phyloP scores from a whole-genome alignment of 2,888 invertebrate species.

The Cosmia pyralina region DNA sequence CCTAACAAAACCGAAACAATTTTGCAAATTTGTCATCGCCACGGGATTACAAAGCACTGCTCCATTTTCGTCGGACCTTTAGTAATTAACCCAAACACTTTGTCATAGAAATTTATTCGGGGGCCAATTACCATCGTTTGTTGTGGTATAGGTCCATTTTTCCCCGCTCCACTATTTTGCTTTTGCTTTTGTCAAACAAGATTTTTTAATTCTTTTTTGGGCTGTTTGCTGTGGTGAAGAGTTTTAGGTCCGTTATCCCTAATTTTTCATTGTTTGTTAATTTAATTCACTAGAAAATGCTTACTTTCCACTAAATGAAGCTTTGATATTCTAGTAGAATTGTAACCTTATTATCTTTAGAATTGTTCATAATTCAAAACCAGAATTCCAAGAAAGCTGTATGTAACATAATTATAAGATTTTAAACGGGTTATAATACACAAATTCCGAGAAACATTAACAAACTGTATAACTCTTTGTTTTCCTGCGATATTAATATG shows the following conservation, averaged over 20 bases:
- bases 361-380: slow-evolving; percentile 8
- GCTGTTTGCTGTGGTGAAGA: background rate
- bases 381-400: slow-evolving; percentile 1
- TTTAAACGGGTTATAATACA: slow-evolving; percentile 39
- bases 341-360: background rate
- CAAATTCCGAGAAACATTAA: slow-evolving; percentile 34
- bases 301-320: background rate
- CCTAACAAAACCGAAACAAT: slow-evolving; percentile 70
- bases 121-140: slow-evolving; percentile 60
- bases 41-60: slow-evolving; percentile 68
- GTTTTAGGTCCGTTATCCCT: background rate
- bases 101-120: slow-evolving; percentile 65
- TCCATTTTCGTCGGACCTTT: slow-evolving; percentile 65
- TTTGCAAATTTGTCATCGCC: slow-evolving; percentile 70
- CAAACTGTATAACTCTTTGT: slow-evolving; percentile 42
- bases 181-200: slow-evolving; percentile 17
- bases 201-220: background rate
- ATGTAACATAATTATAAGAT: slow-evolving; percentile 15
- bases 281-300: background rate
- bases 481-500: slow-evolving; percentile 53
- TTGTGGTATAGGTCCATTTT: slow-evolving; percentile 51
- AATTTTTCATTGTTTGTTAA: background rate
- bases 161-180: slow-evolving; percentile 36
- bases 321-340: background rate
- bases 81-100: slow-evolving; percentile 66